A percentile compares a stretch with the other conserved stretches of the same genome.
These are phyloP conservation scores for Garrulus glandarius DNA, from an alignment of 2,797 vertebrate genomes.

Conservation along the genomic window DNA sequence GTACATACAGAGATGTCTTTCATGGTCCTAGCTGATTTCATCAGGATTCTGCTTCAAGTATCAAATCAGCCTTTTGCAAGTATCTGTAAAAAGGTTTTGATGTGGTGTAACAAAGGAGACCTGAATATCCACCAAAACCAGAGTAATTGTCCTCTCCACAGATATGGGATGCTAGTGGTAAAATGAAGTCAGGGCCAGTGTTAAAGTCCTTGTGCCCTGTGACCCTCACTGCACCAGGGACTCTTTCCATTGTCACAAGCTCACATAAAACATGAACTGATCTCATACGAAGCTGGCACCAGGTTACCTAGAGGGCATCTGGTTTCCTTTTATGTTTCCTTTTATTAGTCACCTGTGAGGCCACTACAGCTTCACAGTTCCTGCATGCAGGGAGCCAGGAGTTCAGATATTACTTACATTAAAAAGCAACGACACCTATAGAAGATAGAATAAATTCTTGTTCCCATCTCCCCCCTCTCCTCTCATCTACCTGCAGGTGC, in stretches of 20 bases:
- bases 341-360: neutral
- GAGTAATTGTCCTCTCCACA: neutral
- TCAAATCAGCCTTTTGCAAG: neutral
- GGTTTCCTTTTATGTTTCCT: neutral
- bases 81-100: neutral
- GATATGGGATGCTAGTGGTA: neutral
- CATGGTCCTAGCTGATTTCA: neutral
- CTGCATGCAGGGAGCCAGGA: neutral
- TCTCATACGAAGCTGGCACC: neutral
- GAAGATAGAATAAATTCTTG: neutral
- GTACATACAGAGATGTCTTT: neutral
- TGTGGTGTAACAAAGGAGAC: neutral
- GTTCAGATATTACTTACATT: neutral
- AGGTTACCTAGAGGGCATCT: neutral
- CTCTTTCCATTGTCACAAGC: neutral
- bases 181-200: neutral
- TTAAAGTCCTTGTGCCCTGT: neutral
- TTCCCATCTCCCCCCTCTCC: neutral
- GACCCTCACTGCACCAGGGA: neutral
- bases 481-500: constrained; percentile 44
- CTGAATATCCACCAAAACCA: neutral
- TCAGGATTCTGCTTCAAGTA: neutral
- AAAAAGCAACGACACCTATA: neutral
- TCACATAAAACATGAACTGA: neutral
- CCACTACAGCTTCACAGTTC: neutral